Conservation (phyloP, 2,888 invertebrate species). For the Synergus umbraculus region DNA sequence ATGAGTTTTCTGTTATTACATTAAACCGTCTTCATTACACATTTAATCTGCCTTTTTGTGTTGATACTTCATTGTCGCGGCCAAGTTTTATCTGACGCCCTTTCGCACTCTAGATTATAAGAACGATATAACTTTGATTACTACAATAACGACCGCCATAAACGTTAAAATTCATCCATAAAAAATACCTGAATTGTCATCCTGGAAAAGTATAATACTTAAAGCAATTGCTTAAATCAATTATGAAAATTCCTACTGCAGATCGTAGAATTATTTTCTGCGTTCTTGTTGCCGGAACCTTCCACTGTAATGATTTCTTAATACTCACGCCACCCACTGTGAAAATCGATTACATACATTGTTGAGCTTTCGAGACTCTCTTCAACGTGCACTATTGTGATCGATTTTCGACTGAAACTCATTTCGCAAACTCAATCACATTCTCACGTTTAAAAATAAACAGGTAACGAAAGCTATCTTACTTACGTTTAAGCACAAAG, state of each 20-base stretch:
- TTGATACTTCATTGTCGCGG: not conserved
- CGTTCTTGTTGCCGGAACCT: conserved; percentile 43
- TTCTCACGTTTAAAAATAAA: not conserved
- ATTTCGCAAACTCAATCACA: conserved; percentile 9
- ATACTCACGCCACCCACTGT: conserved; percentile 56
- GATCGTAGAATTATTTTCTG: conserved; percentile 13
- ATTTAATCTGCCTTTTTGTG: not conserved
- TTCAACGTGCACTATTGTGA: not conserved
- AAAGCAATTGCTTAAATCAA: not conserved
- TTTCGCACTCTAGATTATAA: conserved; percentile 1
- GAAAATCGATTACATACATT: conserved; percentile 59
- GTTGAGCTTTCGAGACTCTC: conserved; percentile 44
- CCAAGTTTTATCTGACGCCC: conserved; percentile 16
- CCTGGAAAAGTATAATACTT: not conserved
- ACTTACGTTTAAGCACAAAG: not conserved
- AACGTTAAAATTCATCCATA: not conserved
- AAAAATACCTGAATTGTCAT: not conserved
- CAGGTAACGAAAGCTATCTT: not conserved
- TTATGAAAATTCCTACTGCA: conserved; percentile 17
- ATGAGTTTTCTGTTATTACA: not conserved
- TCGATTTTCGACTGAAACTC: conserved; percentile 6
- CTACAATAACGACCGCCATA: not conserved
- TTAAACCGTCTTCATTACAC: conserved; percentile 11
- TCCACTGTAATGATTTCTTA: conserved; percentile 53
- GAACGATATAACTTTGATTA: not conserved